These are phyloP conservation scores for Caenorhabditis wallacei DNA, from an alignment of 2,888 invertebrate species.

Conservation along the genomic window DNA sequence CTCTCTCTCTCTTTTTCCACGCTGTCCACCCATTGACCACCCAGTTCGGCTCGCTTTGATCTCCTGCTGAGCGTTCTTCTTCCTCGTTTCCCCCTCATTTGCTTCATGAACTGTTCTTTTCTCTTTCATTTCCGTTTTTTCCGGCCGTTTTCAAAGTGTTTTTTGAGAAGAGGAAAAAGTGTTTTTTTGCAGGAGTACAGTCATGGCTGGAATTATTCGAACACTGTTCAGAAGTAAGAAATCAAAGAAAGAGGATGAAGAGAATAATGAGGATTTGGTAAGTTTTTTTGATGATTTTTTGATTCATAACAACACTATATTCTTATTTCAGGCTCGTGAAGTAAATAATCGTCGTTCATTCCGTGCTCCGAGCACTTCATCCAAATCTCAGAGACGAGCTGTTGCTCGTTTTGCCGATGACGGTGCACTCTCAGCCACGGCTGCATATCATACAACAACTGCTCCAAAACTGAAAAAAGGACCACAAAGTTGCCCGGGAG, in stretches of 20 bases:
- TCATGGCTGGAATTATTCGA: constrained; percentile 52
- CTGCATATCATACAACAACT: constrained; percentile 67
- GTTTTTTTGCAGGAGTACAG: constrained; percentile 27
- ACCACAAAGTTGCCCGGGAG: constrained; percentile 72
- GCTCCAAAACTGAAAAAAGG: constrained; percentile 66
- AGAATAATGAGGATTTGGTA: constrained; percentile 53
- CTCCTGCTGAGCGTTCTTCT: constrained; percentile 20
- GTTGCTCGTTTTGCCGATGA: constrained; percentile 60
- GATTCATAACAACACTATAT: neutral
- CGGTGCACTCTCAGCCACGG: constrained; percentile 60
- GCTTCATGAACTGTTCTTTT: constrained; percentile 54
- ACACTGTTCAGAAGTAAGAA: constrained; percentile 55
- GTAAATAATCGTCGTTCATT: constrained; percentile 61
- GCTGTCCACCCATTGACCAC: constrained; percentile 30
- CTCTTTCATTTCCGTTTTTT: constrained; percentile 20
- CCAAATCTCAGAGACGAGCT: constrained; percentile 36
- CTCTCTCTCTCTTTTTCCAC: neutral
- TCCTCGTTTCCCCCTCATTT: constrained; percentile 36
- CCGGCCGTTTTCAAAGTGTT: neutral
- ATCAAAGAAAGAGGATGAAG: constrained; percentile 44
- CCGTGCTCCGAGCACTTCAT: constrained; percentile 48
- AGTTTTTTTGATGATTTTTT: neutral
- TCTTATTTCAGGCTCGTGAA: constrained; percentile 58
- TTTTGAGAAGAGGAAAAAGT: neutral
- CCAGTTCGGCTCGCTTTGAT: constrained; percentile 53